Conservation (phyloP, 2,888 invertebrate genomes). For the Synergus itoensis region DNA sequence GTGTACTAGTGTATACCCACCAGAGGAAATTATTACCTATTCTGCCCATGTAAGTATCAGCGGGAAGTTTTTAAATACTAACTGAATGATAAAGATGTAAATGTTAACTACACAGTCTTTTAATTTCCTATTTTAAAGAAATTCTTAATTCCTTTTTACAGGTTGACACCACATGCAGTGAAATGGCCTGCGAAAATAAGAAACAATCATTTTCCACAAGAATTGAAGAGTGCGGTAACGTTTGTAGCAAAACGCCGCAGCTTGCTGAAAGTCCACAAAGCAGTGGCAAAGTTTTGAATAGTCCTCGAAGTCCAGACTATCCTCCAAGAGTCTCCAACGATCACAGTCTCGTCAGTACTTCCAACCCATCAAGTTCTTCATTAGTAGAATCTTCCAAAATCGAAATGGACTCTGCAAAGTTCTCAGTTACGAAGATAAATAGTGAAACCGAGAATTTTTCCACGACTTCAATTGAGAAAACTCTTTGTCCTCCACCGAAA, state of each 20-base stretch:
- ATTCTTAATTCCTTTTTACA: constrained; percentile 46
- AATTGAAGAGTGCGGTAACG: constrained; percentile 67
- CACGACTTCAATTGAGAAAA: neutral
- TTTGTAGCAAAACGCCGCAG: constrained; percentile 70
- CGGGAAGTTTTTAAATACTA: too few relatives aligned
- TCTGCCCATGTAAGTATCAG: constrained; percentile 55
- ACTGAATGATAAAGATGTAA: neutral
- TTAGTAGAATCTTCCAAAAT: constrained; percentile 42
- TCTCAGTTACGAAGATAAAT: constrained; percentile 17
- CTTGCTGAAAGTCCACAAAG: constrained; percentile 72
- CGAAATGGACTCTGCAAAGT: constrained; percentile 39
- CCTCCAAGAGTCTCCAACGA: constrained; percentile 70
- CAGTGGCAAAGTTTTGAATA: constrained; percentile 67
- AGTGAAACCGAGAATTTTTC: constrained; percentile 21
- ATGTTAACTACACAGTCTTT: neutral
- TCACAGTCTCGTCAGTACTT: constrained; percentile 65
- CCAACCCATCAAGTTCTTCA: constrained; percentile 43
- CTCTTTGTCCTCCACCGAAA: neutral
- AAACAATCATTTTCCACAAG: constrained; percentile 56
- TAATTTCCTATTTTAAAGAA: neutral
- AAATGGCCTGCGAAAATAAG: constrained; percentile 42
- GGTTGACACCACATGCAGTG: constrained; percentile 61
- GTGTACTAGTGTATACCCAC: constrained; percentile 40
- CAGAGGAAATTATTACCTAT: constrained; percentile 49
- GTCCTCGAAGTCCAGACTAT: constrained; percentile 75